These are phyloP conservation scores for Saccostrea echinata DNA, from an alignment of 1,140 invertebrate species.

Conservation along the genomic window DNA sequence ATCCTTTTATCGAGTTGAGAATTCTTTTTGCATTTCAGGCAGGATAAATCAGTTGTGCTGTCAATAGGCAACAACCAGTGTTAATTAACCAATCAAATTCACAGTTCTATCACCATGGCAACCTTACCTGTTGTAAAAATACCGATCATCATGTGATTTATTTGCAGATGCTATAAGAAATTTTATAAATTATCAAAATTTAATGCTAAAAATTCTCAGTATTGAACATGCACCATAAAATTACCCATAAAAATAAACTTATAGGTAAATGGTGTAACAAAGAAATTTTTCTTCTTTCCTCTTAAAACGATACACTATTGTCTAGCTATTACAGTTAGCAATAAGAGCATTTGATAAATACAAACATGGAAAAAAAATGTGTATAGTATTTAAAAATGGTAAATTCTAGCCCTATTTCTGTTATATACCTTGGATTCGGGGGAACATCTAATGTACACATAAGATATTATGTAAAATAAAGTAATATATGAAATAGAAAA, in stretches of 20 bases:
- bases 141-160: constrained; percentile 14
- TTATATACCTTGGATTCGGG: neutral
- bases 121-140: constrained; percentile 32
- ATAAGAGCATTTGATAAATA: neutral
- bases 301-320: too few relatives aligned
- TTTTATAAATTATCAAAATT: neutral
- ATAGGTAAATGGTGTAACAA: too few relatives aligned
- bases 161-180: constrained; percentile 37
- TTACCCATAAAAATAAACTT: neutral
- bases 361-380: too few relatives aligned
- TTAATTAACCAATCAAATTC: constrained; percentile 6
- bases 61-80: constrained; percentile 21
- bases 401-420: neutral
- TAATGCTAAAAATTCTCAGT: neutral
- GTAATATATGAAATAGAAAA: neutral
- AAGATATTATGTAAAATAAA: neutral
- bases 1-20: too few relatives aligned
- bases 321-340: too few relatives aligned
- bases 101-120: constrained; percentile 16
- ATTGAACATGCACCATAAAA: constrained; percentile 11
- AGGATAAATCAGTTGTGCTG: neutral
- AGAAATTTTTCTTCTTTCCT: too few relatives aligned
- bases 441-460: neutral
- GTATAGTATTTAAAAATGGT: neutral
- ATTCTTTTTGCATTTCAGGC: neutral